Conservation (phyloP, 37 sponge, comb jelly and placozoan species). For the Dysidea cf. avara region DNA sequence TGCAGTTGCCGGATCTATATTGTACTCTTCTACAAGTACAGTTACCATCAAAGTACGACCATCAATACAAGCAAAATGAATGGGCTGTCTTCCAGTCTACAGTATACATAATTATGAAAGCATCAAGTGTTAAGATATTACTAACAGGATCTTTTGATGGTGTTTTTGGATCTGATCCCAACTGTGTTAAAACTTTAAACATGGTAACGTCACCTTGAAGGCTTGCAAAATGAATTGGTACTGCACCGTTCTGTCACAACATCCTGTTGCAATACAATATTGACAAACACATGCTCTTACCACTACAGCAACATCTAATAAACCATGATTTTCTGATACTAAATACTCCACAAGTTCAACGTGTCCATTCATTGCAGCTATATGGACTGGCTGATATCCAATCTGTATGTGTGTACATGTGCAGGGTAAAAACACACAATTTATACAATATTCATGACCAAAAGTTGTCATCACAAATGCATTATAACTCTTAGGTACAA, state of each 20-base stretch:
- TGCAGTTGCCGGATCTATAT: slow-evolving; percentile 4
- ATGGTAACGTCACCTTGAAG: slow-evolving; percentile 3
- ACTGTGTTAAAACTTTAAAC: neutral
- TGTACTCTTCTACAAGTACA: slow-evolving; percentile 19
- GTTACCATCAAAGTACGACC: slow-evolving; percentile 7
- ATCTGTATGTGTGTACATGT: neutral
- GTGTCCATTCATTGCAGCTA: slow-evolving; percentile 19
- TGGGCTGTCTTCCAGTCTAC: slow-evolving; percentile 7
- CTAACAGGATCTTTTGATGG: neutral
- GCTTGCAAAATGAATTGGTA: slow-evolving; percentile 27
- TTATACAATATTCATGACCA: too few relatives aligned
- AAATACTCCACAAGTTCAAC: slow-evolving; percentile 5
- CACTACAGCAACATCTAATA: slow-evolving; percentile 7
- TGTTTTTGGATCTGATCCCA: slow-evolving; percentile 12
- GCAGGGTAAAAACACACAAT: too few relatives aligned
- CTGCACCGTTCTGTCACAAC: slow-evolving; percentile 8
- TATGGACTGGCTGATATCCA: slow-evolving; percentile 14
- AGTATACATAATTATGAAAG: neutral
- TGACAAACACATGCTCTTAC: neutral
- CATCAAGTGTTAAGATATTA: neutral
- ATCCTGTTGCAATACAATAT: neutral
- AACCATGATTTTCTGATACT: slow-evolving; percentile 5
- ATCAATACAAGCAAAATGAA: slow-evolving; percentile 10
- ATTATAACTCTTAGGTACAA: too few relatives aligned
- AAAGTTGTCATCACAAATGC: too few relatives aligned